phyloP scores from a whole-genome alignment of 2,797 vertebrate species.

The Sus cebifrons region DNA sequence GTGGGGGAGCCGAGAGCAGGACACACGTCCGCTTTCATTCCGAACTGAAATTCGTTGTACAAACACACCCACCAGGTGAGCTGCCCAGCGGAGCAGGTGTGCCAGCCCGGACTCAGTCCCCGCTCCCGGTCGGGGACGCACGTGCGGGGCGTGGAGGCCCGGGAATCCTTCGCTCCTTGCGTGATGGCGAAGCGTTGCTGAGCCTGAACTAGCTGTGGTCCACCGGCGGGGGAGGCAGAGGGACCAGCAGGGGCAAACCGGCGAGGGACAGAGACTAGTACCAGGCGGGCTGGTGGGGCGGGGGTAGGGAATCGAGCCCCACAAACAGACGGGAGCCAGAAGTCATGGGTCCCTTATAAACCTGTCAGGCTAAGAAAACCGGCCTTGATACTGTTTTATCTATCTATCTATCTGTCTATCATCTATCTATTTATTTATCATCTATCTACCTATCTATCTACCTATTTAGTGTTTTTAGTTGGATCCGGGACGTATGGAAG shows the following conservation, averaged over 20 bases:
- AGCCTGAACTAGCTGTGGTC: too few relatives aligned
- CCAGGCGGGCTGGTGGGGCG: neutral
- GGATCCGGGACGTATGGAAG: too few relatives aligned
- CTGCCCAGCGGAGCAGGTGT: fast-evolving
- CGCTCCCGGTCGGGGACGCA: neutral
- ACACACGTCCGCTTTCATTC: neutral
- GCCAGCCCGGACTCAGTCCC: too few relatives aligned
- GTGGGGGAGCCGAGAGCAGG: neutral
- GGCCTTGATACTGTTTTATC: neutral
- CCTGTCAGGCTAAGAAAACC: neutral
- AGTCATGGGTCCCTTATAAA: neutral
- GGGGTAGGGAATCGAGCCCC: neutral
- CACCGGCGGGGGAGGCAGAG: too few relatives aligned
- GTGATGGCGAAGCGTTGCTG: neutral
- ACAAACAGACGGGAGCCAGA: neutral
- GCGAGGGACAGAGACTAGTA: neutral
- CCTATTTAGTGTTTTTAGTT: too few relatives aligned
- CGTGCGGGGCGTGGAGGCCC: neutral
- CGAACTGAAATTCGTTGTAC: neutral
- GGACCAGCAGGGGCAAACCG: neutral
- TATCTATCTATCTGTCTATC: too few relatives aligned
- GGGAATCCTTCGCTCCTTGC: too few relatives aligned
- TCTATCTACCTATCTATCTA: too few relatives aligned
- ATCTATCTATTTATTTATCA: too few relatives aligned
- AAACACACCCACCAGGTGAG: too few relatives aligned